Conservation (phyloP, 2,888 invertebrate species). For the Polydrusus cervinus region DNA sequence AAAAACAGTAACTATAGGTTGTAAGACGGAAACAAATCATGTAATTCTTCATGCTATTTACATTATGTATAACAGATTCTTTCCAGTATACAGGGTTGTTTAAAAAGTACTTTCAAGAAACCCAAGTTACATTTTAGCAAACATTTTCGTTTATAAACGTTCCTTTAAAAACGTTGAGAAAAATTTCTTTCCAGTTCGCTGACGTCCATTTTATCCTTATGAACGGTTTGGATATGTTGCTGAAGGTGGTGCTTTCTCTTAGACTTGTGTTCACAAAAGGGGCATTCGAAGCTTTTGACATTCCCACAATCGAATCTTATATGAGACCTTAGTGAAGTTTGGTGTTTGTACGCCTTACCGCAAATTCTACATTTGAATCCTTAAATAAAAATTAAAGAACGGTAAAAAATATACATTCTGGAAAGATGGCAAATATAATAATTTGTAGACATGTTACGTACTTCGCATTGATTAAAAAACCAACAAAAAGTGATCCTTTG, state of each 20-base stretch:
- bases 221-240: constrained; percentile 46
- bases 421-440: too few relatives aligned
- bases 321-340: constrained; percentile 47
- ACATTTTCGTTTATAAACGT: too few relatives aligned
- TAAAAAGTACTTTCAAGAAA: too few relatives aligned
- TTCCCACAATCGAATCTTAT: constrained; percentile 53
- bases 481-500: too few relatives aligned
- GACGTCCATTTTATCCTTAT: constrained; percentile 36
- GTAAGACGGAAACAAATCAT: too few relatives aligned
- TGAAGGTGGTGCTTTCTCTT: constrained; percentile 54
- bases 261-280: constrained; percentile 45
- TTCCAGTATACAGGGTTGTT: too few relatives aligned
- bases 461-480: too few relatives aligned
- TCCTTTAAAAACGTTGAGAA: constrained; percentile 14
- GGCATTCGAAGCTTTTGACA: constrained; percentile 52
- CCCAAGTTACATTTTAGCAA: too few relatives aligned
- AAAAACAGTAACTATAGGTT: too few relatives aligned
- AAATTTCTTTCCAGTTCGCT: constrained; percentile 34
- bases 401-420: not conserved
- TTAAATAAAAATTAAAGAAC: constrained; percentile 15
- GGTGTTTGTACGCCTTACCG: constrained; percentile 47
- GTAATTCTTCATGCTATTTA: too few relatives aligned
- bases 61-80: too few relatives aligned
- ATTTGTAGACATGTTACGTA: too few relatives aligned
- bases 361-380: constrained; percentile 29